Percentiles rank a stretch among this genome's conserved stretches.
These are phyloP conservation scores for Silvanus unidentatus DNA, from an alignment of 2,888 invertebrate species.

Conservation along the genomic window DNA sequence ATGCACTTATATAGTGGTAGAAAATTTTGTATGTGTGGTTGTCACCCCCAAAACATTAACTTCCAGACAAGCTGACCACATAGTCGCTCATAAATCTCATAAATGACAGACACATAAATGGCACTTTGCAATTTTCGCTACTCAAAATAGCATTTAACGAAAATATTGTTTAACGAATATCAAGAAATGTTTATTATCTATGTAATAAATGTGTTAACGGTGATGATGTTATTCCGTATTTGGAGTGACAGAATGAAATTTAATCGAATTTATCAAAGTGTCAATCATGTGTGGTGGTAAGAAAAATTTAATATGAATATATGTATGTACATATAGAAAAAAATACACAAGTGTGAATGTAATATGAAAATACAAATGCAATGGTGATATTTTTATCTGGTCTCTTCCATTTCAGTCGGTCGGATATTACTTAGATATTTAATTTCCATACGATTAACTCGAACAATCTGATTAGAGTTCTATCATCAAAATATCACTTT, in stretches of 20 bases:
- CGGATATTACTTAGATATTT: slow-evolving; percentile 41
- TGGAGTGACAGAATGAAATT: no score
- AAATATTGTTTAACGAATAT: no score
- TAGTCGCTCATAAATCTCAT: slow-evolving; percentile 2
- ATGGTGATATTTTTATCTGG: slow-evolving; percentile 35
- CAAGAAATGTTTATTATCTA: no score
- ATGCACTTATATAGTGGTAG: slow-evolving; percentile 3
- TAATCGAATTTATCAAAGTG: slow-evolving; percentile 27
- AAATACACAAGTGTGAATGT: slow-evolving; percentile 19
- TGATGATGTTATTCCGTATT: no score
- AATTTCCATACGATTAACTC: slow-evolving; percentile 42
- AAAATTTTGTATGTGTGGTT: not conserved
- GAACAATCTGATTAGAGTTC: slow-evolving; percentile 31
- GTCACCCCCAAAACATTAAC: slow-evolving; percentile 4
- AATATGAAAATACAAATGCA: slow-evolving; percentile 31
- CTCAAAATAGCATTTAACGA: no score
- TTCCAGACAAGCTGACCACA: slow-evolving; percentile 5
- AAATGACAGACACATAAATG: not conserved
- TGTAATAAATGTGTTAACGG: no score
- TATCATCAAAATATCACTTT: slow-evolving; percentile 19
- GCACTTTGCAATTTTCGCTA: no score
- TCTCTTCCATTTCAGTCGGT: slow-evolving; percentile 35
- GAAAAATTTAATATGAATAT: slow-evolving; percentile 35
- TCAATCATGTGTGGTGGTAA: slow-evolving; percentile 37
- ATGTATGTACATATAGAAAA: slow-evolving; percentile 16